phyloP scores from a whole-genome alignment of 2,113 vertebrate genomes.

The Pluvialis apricaria region DNA sequence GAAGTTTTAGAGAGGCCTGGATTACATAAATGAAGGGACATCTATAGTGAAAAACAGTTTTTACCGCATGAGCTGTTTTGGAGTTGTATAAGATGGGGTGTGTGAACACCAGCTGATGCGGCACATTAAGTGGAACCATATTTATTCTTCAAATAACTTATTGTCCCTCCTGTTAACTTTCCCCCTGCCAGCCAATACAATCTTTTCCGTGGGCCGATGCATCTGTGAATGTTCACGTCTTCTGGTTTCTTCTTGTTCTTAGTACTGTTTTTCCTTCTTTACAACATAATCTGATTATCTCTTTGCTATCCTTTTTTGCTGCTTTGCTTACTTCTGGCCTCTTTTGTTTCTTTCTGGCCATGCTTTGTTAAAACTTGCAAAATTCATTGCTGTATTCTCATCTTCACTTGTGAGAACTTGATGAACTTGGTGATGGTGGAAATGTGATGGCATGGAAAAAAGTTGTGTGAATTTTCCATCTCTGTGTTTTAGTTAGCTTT shows the following conservation, averaged over 20 bases:
- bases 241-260: neutral
- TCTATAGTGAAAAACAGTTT: neutral
- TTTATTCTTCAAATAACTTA: neutral
- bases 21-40: neutral
- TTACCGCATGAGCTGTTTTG: neutral
- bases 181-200: accelerated
- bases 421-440: neutral
- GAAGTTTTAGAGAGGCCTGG: neutral
- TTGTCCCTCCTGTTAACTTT: neutral
- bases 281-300: accelerated
- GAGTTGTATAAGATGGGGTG: neutral
- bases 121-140: neutral
- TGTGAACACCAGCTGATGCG: neutral
- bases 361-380: neutral
- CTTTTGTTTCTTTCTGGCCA: neutral
- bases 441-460: accelerated
- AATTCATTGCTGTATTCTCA: accelerated
- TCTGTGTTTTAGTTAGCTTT: neutral
- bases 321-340: neutral
- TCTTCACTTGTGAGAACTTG: neutral
- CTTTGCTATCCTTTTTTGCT: neutral
- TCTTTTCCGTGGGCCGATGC: accelerated
- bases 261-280: neutral
- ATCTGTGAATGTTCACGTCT: neutral
- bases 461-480: neutral